Percentiles rank a stretch among this genome's conserved stretches.
phyloP scores from a whole-genome alignment of 2,113 vertebrate genomes.

The Cnemophilus loriae region DNA sequence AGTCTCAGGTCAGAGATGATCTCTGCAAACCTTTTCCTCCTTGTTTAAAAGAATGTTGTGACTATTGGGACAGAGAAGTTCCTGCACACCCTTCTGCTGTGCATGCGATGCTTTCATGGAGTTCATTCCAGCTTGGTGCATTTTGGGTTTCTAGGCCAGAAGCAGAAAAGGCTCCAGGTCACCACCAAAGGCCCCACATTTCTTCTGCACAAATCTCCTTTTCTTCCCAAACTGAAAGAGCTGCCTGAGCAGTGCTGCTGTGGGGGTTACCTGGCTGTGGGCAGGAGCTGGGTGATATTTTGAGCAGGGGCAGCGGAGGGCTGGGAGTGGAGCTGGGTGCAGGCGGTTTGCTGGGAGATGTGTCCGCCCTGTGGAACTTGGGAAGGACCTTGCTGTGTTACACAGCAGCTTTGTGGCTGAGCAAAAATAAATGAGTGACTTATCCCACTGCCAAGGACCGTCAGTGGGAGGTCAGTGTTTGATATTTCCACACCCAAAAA shows the following conservation, averaged over 20 bases:
- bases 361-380: neutral
- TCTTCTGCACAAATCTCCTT: neutral
- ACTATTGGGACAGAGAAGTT: neutral
- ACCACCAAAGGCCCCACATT: neutral
- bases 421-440: slow-evolving; percentile 28
- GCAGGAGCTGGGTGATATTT: neutral
- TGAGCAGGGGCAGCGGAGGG: neutral
- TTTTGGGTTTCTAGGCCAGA: neutral
- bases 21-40: neutral
- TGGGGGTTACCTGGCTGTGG: neutral
- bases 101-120: neutral
- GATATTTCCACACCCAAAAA: slow-evolving; percentile 63
- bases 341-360: neutral
- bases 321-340: neutral
- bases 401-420: slow-evolving; percentile 47
- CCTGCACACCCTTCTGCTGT: neutral
- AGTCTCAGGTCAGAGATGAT: neutral
- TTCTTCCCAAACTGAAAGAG: neutral
- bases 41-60: neutral
- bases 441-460: slow-evolving; percentile 42
- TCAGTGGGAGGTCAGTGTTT: slow-evolving; percentile 56
- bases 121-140: neutral
- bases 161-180: neutral
- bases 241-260: neutral
- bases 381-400: slow-evolving; percentile 32